Conservation (phyloP, 2,113 vertebrate genomes). For the Chaetura pelagica region DNA sequence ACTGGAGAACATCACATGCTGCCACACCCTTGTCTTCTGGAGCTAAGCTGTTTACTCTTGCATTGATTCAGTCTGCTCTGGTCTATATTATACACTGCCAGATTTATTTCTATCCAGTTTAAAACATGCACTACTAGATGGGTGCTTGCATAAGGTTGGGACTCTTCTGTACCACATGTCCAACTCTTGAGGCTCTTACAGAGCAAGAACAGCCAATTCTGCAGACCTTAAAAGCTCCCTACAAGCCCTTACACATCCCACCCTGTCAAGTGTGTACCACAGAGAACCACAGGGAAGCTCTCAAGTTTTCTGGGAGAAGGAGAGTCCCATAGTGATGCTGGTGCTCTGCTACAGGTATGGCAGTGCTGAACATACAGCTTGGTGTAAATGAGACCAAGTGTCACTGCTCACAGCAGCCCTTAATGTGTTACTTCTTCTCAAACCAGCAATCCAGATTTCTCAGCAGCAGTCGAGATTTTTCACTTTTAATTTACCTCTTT, state of each 20-base stretch:
- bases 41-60: neutral
- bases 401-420: neutral
- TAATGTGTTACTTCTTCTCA: neutral
- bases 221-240: neutral
- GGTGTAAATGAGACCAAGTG: neutral
- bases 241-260: neutral
- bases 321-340: neutral
- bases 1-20: rapidly evolving
- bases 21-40: neutral
- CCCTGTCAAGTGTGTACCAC: neutral
- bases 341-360: neutral
- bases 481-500: constrained; percentile 10
- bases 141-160: neutral
- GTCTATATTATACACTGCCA: rapidly evolving
- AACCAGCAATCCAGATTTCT: neutral
- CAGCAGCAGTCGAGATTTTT: neutral
- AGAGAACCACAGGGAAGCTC: rapidly evolving
- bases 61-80: neutral
- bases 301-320: neutral
- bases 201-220: neutral
- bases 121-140: neutral
- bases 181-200: neutral
- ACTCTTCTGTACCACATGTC: neutral
- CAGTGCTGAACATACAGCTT: rapidly evolving
- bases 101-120: neutral